Base-by-base conservation (phyloP, 2,113 vertebrate genomes). In the Lampris megalopsis region DNA sequence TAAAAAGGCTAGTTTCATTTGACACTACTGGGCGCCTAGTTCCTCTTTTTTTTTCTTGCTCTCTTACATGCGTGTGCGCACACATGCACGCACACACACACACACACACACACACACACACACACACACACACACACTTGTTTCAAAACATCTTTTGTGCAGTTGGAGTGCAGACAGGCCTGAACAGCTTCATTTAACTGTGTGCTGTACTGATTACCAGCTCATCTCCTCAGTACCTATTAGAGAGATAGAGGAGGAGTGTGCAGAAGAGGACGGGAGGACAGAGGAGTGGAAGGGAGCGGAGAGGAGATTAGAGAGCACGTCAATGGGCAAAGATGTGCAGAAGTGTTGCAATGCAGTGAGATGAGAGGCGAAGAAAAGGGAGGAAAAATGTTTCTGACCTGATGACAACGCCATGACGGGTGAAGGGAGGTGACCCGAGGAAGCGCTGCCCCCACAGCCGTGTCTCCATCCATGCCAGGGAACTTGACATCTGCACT, bases 171-270 rank as follows among this genome's bases (percentile, higher is more conserved):
- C 70, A 72, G 75, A 68, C 59, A 70, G 75, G 73, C 69, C 59
- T 71, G 62, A 77, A 65, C 49, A 53, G 41, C 77, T 83, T 78
- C 54, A 79, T 81, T 78, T 81, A 73, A 57, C 71, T 63, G 59
- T 65, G 62, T 84, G 76, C 80, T 71, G 1, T 63, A 57, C 68
- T 81, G 74, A 83, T 72, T 64, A 70, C 70, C n/a, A n/a, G 54
- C 68, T 73, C 75, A 71, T 73, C 56, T 63, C 68, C 56, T 71
- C 13, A 5, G 47, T 35, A 9, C 56, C 59, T 63, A 42, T 61
- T 67, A 73, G 47, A 66, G 68, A 48, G 52, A 68, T 70, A 80
- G 49, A 38, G 60, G 6, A 5, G 6, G 35, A 60, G 47, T 45
- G 49, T 53, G 73, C 68, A 50, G 6, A 9, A 58, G 42, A 42